Conservation (phyloP, 2,797 vertebrate genomes). For the Dendrocincla fuliginosa region DNA sequence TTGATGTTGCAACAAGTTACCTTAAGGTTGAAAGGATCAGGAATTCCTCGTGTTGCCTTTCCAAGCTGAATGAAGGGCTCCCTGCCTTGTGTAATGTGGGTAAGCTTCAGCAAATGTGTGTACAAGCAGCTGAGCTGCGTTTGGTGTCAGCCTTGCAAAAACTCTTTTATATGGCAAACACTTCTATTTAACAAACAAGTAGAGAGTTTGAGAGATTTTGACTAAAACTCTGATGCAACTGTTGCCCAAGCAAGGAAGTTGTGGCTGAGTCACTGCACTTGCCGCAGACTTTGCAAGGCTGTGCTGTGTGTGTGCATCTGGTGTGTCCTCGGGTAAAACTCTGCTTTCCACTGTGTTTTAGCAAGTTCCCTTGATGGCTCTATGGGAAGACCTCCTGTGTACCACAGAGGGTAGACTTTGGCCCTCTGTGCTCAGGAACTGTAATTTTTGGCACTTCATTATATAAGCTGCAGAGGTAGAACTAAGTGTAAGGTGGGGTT, state of each 20-base stretch:
- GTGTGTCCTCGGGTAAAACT: background rate
- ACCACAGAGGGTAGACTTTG: background rate
- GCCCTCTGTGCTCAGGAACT: background rate
- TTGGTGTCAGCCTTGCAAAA: constrained; percentile 22
- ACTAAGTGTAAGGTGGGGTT: background rate
- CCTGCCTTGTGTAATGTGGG: background rate
- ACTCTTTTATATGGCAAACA: accelerated
- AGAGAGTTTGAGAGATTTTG: background rate
- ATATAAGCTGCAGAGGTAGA: constrained; percentile 65
- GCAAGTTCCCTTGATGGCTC: background rate
- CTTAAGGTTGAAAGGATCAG: background rate
- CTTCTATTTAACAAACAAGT: background rate
- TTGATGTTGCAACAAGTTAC: background rate
- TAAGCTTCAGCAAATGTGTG: background rate
- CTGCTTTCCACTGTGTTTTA: background rate
- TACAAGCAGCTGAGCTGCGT: background rate
- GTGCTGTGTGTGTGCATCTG: background rate
- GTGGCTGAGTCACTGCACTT: background rate
- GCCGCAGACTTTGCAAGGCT: background rate
- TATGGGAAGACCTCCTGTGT: background rate
- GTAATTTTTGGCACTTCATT: background rate
- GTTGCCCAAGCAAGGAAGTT: background rate
- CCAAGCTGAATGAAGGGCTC: background rate
- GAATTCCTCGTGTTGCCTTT: background rate
- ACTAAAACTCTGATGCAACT: background rate